Evolutionary conservation across 2,797 vertebrate genomes (phyloP).

Genomic region (Enoplosus armatus): DNA sequence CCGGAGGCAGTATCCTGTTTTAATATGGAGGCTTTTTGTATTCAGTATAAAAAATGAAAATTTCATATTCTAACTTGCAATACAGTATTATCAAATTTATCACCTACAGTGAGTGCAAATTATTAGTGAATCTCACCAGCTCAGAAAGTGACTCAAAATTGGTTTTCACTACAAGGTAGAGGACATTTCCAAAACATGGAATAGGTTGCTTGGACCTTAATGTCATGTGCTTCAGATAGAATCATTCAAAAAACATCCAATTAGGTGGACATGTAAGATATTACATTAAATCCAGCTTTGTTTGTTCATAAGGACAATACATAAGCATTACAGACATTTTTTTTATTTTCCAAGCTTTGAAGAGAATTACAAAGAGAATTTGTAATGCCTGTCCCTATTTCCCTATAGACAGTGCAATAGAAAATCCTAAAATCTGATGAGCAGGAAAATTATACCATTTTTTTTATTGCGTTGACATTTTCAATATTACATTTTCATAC

Average conservation of each 20-base stretch:
- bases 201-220: background rate
- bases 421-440: background rate
- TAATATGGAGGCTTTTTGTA: slow-evolving; percentile 73
- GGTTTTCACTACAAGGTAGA: background rate
- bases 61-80: slow-evolving; percentile 27
- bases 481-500: slow-evolving; percentile 22
- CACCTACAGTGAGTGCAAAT: slow-evolving; percentile 6
- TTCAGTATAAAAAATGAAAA: slow-evolving; percentile 27
- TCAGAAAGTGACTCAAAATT: slow-evolving; percentile 10
- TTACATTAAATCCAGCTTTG: background rate
- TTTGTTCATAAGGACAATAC: background rate
- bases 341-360: background rate
- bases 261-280: background rate
- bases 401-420: too few relatives aligned
- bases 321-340: too few relatives aligned
- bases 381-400: background rate
- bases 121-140: background rate
- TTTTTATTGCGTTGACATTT: slow-evolving; percentile 5
- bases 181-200: background rate
- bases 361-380: too few relatives aligned
- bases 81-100: background rate
- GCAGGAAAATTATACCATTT: background rate
- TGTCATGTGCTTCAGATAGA: background rate
- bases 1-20: slow-evolving; percentile 69
- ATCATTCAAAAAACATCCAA: background rate